Conservation (phyloP, 2,888 invertebrate species). For the Isotomurus palustris region DNA sequence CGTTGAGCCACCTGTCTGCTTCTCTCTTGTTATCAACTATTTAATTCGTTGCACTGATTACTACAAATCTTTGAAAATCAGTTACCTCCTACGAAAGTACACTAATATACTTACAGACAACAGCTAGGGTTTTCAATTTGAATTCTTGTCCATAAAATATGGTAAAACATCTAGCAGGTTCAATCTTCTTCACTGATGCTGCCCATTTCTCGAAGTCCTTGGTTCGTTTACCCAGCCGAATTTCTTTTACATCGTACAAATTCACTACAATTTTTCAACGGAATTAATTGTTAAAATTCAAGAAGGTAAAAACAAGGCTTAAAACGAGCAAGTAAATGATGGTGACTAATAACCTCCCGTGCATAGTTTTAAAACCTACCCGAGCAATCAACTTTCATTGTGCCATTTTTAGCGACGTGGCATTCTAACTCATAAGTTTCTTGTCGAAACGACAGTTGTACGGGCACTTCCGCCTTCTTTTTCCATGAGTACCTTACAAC, state of each 20-base stretch:
- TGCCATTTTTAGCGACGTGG: slow-evolving; percentile 19
- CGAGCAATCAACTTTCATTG: slow-evolving; percentile 24
- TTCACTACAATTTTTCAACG: slow-evolving; percentile 29
- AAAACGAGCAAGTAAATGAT: not conserved
- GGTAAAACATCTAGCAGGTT: slow-evolving; percentile 21
- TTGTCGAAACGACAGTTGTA: slow-evolving; percentile 15
- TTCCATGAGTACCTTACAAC: slow-evolving; percentile 18
- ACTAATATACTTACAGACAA: slow-evolving; percentile 20
- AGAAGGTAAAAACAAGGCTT: not conserved
- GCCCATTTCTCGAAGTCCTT: slow-evolving; percentile 31
- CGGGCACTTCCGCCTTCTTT: slow-evolving; percentile 14
- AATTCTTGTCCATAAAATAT: slow-evolving; percentile 35
- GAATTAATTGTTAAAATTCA: not conserved
- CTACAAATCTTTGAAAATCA: too few species aligned
- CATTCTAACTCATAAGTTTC: slow-evolving; percentile 30
- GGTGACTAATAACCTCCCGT: too few species aligned
- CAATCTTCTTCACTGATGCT: slow-evolving; percentile 27
- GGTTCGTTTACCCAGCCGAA: slow-evolving; percentile 25
- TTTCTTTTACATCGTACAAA: slow-evolving; percentile 32
- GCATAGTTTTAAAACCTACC: slow-evolving; percentile 20
- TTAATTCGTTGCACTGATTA: not conserved
- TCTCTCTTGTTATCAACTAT: slow-evolving; percentile 23
- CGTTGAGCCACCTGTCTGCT: slow-evolving; percentile 28
- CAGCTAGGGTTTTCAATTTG: slow-evolving; percentile 26
- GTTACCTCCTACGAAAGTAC: not conserved